These are phyloP conservation scores for Pteruthius melanotis DNA, from an alignment of 2,113 vertebrate genomes.

Conservation along the genomic window DNA sequence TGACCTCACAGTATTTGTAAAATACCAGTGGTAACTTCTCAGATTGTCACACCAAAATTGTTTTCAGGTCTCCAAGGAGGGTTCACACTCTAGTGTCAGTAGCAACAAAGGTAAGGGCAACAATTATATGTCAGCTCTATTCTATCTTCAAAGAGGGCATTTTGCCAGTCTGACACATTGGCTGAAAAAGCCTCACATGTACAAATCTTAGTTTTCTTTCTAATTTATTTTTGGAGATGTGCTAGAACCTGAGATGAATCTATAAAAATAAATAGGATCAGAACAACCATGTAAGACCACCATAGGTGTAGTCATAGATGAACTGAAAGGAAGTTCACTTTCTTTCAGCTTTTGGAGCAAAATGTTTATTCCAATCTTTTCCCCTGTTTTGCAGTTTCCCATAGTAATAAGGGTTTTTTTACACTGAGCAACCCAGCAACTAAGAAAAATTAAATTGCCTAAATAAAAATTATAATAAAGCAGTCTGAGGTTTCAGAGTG, in stretches of 20 bases:
- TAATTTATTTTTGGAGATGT: conserved; percentile 60
- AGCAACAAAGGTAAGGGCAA: conserved; percentile 70
- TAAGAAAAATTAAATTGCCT: conserved; percentile 26
- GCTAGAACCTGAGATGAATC: conserved; percentile 20
- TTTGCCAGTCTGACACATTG: conserved; percentile 54
- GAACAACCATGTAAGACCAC: not conserved
- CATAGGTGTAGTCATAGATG: not conserved
- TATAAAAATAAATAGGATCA: conserved; percentile 33
- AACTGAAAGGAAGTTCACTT: not conserved
- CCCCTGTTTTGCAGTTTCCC: not conserved
- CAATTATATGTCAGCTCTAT: conserved; percentile 66
- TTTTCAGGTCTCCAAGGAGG: conserved; percentile 74
- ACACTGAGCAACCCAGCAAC: not conserved
- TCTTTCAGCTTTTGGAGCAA: not conserved
- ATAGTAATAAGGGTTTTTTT: not conserved
- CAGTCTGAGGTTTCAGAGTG: not conserved
- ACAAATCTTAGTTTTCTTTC: conserved; percentile 59
- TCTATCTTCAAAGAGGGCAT: conserved; percentile 62
- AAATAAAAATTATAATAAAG: conserved; percentile 38
- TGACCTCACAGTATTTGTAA: conserved; percentile 70
- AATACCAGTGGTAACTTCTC: conserved; percentile 65
- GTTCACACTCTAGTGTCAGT: conserved; percentile 63
- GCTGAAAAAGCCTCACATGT: not conserved
- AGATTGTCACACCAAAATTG: conserved; percentile 73
- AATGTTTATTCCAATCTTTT: not conserved